Base-by-base conservation (phyloP, 1,140 invertebrate species). In the Drosophila athabasca region DNA sequence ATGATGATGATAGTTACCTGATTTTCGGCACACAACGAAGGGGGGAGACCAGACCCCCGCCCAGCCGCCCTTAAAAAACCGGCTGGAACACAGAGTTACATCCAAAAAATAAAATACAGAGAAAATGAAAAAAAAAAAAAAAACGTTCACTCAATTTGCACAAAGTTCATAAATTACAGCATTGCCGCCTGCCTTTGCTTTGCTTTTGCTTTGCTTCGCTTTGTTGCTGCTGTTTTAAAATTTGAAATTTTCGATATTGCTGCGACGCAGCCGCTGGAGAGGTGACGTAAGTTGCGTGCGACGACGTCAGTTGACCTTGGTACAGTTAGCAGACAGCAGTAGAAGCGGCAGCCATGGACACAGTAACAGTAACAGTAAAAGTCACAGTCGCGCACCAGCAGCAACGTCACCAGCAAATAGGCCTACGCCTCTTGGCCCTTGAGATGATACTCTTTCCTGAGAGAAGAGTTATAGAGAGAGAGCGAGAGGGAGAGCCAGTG, bases 101-200 rank as follows among this genome's bases (percentile, higher is more conserved):
- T 69, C 65, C 64, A 65, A 29, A 29, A 29, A 29, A 29, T 6
- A 48, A 22, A n/a, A 35, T 31, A 31, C 41, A 24, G 17, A 24
- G 19, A 64, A 53, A 26, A 22, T 46, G 41, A 43, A 51, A 50
- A 62, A 60, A 76, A 44, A 29, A 46, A 19, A 24, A 24, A 24
- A 24, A 24, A 24, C 24, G 24, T 19, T 15, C 54, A 64, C 51
- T 61, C 54, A 80, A 80, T 78, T 83, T 75, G 59, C 70, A 70
- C 75, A 75, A 62, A 83, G 80, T 78, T 84, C 76, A 84, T 83
- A 83, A 83, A 83, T 83, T 84, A 83, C 80, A 71, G 80, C 73
- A 83, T 83, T 83, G 80, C 64, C 49, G 35, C 61, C 49, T 54
- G 70, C 35, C 50, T 70, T 76, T 76, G 76, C 55, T 62, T 45